Evolutionary conservation across 1,140 invertebrate species (phyloP), one percentile per base, ranked within the genome.

Genomic region (Macrobrachium nipponense): DNA sequence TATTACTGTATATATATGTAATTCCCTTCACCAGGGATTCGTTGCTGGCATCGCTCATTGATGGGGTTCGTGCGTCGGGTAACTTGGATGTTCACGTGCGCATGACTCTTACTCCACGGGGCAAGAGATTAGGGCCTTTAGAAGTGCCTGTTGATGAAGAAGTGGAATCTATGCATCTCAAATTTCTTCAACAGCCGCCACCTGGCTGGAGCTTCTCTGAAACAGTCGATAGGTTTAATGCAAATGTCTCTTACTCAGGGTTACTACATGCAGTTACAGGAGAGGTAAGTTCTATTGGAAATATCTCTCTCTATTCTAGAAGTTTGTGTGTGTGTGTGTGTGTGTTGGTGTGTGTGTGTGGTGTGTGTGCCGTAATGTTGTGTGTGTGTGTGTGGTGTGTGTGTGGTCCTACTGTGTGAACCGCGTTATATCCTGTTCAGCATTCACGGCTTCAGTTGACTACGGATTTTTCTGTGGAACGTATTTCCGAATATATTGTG

Each of bases 11-110:
- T n/a, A n/a, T n/a, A 88, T 7, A 44, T 68, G 15, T 36, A 59
- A 15, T 77, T 44, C 76, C 59, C 70, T 82, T 80, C 20, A 43
- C 51, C 87, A 96, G 98, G 89, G 99, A 99, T 93, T 96, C 97
- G 0, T 91, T 99, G 73, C 91, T 99, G 73, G 98, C 98, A 2
- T 98, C 98, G 7, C 91, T 99, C 17, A 91, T 99, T 84, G 99
- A 99, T 92, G 97, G 97, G 68, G 97, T 99, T 15, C 93, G 98
- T 89, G 97, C 97, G 20, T 97, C 97, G 43, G 98, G 98, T 2
- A 99, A 99, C 91, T 93, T 96, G 90, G 97, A 99, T 92, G 96
- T 99, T n/a, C 97, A 98, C 92, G 96, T 99, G 5, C 96, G 96
- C 90, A 98, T 98, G 93, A 93, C 92, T 76, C 93, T 93, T 20